These are phyloP conservation scores for Neolamprologus hecqui DNA, from an alignment of 2,113 vertebrate species.

Conservation along the genomic window DNA sequence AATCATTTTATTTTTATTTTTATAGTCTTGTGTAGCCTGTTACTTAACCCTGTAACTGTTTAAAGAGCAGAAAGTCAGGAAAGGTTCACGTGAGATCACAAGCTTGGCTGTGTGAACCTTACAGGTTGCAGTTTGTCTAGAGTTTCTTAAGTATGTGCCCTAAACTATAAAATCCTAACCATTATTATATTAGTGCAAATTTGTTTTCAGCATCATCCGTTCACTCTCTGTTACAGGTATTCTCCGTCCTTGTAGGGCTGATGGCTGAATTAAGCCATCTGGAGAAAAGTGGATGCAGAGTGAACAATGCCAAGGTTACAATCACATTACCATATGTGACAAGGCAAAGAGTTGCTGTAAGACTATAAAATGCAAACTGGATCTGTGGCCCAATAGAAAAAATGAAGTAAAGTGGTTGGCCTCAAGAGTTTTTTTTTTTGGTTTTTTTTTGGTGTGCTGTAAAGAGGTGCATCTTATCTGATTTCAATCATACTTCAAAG, in stretches of 20 bases:
- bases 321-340: not conserved
- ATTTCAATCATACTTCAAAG: not conserved
- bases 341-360: not conserved
- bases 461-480: not conserved
- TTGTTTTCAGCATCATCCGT: not conserved
- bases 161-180: not conserved
- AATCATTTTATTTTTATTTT: not conserved
- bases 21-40: not conserved
- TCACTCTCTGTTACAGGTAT: not conserved
- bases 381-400: not conserved
- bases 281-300: not conserved
- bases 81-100: not conserved
- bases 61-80: not conserved
- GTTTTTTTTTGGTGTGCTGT: not conserved
- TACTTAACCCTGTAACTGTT: not conserved
- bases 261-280: not conserved
- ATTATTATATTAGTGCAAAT: not conserved
- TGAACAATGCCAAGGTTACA: not conserved
- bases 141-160: not conserved
- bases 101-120: not conserved
- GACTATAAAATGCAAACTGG: not conserved
- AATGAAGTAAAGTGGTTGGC: not conserved
- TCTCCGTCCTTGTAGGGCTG: not conserved
- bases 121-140: not conserved
- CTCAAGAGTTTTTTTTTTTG: fast-evolving